These are phyloP conservation scores for Etheostoma nigrum DNA, from an alignment of 2,797 vertebrate species.

Conservation along the genomic window DNA sequence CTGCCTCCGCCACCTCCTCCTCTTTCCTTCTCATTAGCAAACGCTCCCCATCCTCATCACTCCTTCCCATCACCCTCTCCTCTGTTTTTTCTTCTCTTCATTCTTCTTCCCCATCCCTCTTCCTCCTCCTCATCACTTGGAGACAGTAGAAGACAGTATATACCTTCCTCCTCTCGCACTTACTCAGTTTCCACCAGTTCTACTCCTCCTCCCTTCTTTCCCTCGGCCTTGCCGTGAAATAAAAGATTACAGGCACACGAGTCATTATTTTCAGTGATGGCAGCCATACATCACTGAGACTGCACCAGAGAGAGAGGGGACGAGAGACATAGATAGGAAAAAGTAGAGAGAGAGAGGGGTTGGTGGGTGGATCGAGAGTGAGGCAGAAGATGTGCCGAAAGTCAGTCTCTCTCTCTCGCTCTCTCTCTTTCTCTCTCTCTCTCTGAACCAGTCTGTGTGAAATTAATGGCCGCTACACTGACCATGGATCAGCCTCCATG, in stretches of 20 bases:
- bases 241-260: conserved; percentile 77
- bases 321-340: conserved; percentile 11
- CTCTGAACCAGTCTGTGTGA: conserved; percentile 49
- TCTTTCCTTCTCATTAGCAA: conserved; percentile 1
- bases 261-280: conserved; percentile 80
- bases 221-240: conserved; percentile 71
- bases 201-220: neutral
- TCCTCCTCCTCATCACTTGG: conserved; percentile 15
- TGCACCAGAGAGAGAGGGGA: conserved; percentile 33
- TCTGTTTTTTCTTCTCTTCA: neutral
- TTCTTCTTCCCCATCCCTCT: neutral
- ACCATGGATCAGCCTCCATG: conserved; percentile 40
- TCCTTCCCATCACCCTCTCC: neutral
- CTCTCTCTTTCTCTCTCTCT: conserved; percentile 6
- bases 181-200: conserved; percentile 20
- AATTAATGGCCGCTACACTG: conserved; percentile 59
- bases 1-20: neutral
- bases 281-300: conserved; percentile 76
- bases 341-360: conserved; percentile 20
- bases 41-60: neutral
- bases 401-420: neutral
- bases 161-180: conserved; percentile 18
- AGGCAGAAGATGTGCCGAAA: conserved; percentile 39
- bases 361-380: conserved; percentile 42
- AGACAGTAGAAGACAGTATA: neutral